Conservation (phyloP, 92 coral and sea anemone species). For the Diadumene lineata region DNA sequence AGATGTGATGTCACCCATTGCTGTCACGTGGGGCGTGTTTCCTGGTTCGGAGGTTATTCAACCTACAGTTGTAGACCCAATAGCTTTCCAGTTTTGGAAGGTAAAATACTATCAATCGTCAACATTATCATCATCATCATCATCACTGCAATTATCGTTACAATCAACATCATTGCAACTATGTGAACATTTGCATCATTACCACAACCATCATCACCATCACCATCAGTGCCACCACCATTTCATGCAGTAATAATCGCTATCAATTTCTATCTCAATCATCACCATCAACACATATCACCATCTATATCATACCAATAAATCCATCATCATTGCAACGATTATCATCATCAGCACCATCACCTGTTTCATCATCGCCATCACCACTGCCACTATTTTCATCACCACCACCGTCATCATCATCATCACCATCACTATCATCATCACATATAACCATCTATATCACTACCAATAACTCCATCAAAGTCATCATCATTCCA, state of each 20-base stretch:
- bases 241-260: not conserved
- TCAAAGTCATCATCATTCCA: not conserved
- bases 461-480: not conserved
- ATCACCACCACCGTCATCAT: not conserved
- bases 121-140: not conserved
- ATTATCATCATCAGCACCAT: not conserved
- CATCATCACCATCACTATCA: not conserved
- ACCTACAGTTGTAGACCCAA: constrained; percentile 86
- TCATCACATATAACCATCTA: too few species aligned
- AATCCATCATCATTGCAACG: too few species aligned
- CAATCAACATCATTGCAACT: not conserved
- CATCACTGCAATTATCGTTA: not conserved
- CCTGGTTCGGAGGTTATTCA: constrained; percentile 79
- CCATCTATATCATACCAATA: too few species aligned
- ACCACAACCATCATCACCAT: not conserved
- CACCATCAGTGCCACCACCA: not conserved
- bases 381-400: not conserved
- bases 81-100: constrained; percentile 82
- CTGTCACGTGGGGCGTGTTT: constrained; percentile 91
- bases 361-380: not conserved
- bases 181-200: not conserved
- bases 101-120: constrained; percentile 15
- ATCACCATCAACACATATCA: too few species aligned
- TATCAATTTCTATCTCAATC: too few species aligned
- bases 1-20: constrained; percentile 57